Evolutionary conservation across 2,888 invertebrate genomes (phyloP), one percentile per base, ranked within the genome.

Genomic region (Spilosoma lubricipeda): DNA sequence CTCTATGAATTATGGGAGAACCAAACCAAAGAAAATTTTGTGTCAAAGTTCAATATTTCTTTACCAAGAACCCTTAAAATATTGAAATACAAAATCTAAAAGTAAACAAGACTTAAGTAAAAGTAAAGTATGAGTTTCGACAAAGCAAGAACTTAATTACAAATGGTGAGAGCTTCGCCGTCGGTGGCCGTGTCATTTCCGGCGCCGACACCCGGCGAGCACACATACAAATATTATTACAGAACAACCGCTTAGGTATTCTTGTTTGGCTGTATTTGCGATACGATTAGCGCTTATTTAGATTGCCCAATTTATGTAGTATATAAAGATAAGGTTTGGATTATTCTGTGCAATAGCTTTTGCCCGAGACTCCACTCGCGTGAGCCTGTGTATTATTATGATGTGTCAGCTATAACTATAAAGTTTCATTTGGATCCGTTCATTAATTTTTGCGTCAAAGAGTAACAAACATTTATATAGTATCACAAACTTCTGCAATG

Each of bases 121-220:
- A 75, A 72, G n/a, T 66, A 73, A 73, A 82, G 72, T 75, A 73
- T 75, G 70, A 71, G 72, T 79, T 78, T 67, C 77, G 66, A 75
- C 63, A 75, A 75, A 72, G 73, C 80, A 77, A 80, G 82, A 83
- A 82, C 78, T 84, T 85, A 80, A 84, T 82, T 83, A 85, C 76
- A 79, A 80, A 77, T 76, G 78, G 77, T 72, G 74, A 79, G 75
- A 74, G 72, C 71, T 76, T 75, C 71, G 78, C 77, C 77, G 77
- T 23, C 77, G 69, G 75, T 71, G 71, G 39, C 71, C 74, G 75
- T 78, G 79, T 75, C 79, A 82, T 85, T 85, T 84, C 85, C 84
- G 77, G 76, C 42, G 59, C 33, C 63, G 67, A 48, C 73, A 67
- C 59, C 69, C 73, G 69, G 3, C 70, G 70, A 71, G 74, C 77